phyloP scores from a whole-genome alignment of 2,888 invertebrate species.

The Dichetophora obliterata region DNA sequence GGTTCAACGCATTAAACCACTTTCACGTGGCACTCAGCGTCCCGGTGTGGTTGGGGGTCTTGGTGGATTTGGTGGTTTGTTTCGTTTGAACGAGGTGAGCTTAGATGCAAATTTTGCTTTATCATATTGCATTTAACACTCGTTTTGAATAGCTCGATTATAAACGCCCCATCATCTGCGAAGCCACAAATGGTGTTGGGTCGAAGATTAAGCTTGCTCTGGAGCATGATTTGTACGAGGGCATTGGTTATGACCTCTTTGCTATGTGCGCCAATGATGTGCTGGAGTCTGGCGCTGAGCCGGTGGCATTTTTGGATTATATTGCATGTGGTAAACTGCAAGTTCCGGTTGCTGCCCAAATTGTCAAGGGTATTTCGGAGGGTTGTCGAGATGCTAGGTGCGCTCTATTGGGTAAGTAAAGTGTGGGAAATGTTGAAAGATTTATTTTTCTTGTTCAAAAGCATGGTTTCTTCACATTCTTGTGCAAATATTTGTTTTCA shows the following conservation, averaged over 20 bases:
- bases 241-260: conserved; percentile 94
- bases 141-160: conserved; percentile 66
- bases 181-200: conserved; percentile 97
- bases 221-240: conserved; percentile 80
- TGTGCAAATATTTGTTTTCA: neutral
- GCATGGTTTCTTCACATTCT: neutral
- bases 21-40: conserved; percentile 83
- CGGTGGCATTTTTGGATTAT: conserved; percentile 96
- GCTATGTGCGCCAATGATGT: conserved; percentile 99
- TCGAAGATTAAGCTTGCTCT: conserved; percentile 95
- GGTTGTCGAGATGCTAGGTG: conserved; percentile 91
- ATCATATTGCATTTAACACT: neutral
- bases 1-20: conserved; percentile 85
- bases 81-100: conserved; percentile 81
- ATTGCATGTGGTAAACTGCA: conserved; percentile 92
- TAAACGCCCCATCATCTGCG: conserved; percentile 88
- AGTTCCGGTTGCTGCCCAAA: conserved; percentile 80
- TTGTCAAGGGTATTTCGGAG: conserved; percentile 88
- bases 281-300: conserved; percentile 94
- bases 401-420: conserved; percentile 82
- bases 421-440: neutral
- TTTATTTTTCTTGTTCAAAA: neutral
- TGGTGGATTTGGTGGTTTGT: conserved; percentile 95
- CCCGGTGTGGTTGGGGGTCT: conserved; percentile 84
- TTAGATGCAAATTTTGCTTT: neutral